phyloP scores from a whole-genome alignment of 2,113 vertebrate species.

The Tringa solitaria region DNA sequence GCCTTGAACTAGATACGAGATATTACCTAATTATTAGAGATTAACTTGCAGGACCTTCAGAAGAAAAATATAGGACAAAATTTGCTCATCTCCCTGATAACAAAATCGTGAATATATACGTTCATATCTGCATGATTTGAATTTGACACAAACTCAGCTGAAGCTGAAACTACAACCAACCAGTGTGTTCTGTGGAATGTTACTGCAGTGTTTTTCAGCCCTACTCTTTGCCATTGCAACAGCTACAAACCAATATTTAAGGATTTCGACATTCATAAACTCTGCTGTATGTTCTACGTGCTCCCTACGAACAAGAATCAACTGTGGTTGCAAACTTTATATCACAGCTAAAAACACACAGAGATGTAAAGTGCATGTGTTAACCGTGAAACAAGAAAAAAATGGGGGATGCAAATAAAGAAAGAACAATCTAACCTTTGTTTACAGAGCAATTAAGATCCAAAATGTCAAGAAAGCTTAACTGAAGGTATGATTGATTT shows the following conservation, averaged over 20 bases:
- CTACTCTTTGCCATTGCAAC: background rate
- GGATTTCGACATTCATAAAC: background rate
- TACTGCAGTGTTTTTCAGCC: background rate
- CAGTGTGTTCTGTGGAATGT: background rate
- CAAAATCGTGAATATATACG: background rate
- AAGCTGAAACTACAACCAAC: background rate
- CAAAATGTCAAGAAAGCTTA: background rate
- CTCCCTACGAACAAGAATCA: background rate
- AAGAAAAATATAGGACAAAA: background rate
- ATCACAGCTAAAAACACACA: background rate
- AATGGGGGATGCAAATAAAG: background rate
- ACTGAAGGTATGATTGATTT: conserved; percentile 12
- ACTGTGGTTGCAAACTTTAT: background rate
- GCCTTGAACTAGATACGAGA: background rate
- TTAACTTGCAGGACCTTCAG: background rate
- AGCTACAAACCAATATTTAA: background rate
- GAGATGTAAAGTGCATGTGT: background rate
- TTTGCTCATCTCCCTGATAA: background rate
- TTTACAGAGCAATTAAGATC: background rate
- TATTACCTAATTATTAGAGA: background rate
- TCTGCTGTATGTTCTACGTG: background rate
- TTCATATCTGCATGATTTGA: background rate
- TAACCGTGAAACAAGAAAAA: background rate
- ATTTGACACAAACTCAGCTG: background rate
- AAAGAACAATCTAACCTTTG: background rate